A percentile compares a stretch with the other conserved stretches of the same genome.
Conservation (phyloP, 30 jellyfish, hydroid and myxozoan genomes). For the Sanderia malayensis region DNA sequence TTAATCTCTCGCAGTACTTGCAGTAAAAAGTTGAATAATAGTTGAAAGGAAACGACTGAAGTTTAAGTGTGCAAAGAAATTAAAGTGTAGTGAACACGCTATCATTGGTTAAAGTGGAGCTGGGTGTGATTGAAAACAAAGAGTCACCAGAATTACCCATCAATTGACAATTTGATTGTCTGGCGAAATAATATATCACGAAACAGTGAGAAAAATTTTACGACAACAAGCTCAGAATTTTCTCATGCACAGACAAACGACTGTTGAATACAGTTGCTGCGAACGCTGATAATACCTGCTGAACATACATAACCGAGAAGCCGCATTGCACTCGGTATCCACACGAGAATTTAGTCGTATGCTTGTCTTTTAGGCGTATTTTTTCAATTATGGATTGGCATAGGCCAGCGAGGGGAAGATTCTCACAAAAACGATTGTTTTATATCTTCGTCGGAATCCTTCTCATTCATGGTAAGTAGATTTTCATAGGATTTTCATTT, state of each 20-base stretch:
- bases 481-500: neutral
- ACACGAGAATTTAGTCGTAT: too few relatives aligned
- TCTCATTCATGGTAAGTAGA: neutral
- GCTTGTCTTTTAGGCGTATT: too few relatives aligned
- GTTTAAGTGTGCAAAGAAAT: neutral
- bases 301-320: too few relatives aligned
- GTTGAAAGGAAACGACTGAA: too few relatives aligned
- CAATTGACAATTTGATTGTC: neutral
- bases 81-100: neutral
- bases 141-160: neutral
- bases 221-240: too few relatives aligned
- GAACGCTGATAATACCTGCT: too few relatives aligned
- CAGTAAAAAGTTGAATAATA: too few relatives aligned
- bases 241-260: too few relatives aligned
- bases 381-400: neutral
- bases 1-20: too few relatives aligned
- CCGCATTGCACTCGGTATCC: too few relatives aligned
- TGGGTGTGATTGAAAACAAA: neutral
- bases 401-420: neutral
- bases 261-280: too few relatives aligned
- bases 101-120: neutral
- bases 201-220: neutral
- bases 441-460: neutral
- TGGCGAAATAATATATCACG: slow-evolving; percentile 6
- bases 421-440: neutral